Percentiles rank a stretch among this genome's conserved stretches.
Evolutionary conservation across 2,113 vertebrate genomes (phyloP).

Genomic region (Polyodon spathula): DNA sequence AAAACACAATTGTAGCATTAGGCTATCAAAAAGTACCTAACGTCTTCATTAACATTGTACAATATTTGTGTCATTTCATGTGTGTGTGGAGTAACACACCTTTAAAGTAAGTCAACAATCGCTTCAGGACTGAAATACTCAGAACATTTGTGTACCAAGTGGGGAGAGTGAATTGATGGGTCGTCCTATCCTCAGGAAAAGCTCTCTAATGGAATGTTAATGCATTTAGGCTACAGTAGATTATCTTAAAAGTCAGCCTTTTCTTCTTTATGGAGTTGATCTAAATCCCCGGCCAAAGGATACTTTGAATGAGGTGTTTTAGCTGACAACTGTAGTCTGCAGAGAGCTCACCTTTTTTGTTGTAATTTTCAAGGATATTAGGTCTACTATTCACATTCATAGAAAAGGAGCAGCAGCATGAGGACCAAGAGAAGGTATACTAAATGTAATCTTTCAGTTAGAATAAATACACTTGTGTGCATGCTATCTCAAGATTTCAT

Average conservation of each 20-base stretch:
- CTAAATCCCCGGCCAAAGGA: constrained; percentile 61
- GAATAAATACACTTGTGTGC: background rate
- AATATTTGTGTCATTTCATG: constrained; percentile 32
- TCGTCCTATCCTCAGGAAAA: constrained; percentile 67
- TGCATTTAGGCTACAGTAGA: constrained; percentile 72
- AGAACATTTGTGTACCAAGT: constrained; percentile 18
- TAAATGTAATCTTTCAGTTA: background rate
- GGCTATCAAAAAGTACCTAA: too few relatives aligned
- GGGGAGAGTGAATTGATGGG: constrained; percentile 53
- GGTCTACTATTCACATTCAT: background rate
- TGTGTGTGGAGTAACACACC: constrained; percentile 30
- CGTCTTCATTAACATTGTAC: constrained; percentile 17
- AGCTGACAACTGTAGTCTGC: constrained; percentile 38
- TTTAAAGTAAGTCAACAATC: constrained; percentile 16
- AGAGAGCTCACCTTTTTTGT: constrained; percentile 44
- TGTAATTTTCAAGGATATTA: background rate
- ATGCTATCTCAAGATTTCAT: background rate
- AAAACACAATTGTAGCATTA: too few relatives aligned
- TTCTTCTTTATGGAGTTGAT: constrained; percentile 55
- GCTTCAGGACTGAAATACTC: constrained; percentile 29
- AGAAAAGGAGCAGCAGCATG: background rate
- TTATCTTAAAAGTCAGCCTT: constrained; percentile 79
- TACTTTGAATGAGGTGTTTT: constrained; percentile 60
- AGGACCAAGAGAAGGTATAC: background rate
- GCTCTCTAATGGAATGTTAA: constrained; percentile 77